Evolutionary conservation across 30 jellyfish, hydroid and myxozoan species (phyloP), one percentile per base, ranked within the genome.

Genomic region (Hydractinia echinata): DNA sequence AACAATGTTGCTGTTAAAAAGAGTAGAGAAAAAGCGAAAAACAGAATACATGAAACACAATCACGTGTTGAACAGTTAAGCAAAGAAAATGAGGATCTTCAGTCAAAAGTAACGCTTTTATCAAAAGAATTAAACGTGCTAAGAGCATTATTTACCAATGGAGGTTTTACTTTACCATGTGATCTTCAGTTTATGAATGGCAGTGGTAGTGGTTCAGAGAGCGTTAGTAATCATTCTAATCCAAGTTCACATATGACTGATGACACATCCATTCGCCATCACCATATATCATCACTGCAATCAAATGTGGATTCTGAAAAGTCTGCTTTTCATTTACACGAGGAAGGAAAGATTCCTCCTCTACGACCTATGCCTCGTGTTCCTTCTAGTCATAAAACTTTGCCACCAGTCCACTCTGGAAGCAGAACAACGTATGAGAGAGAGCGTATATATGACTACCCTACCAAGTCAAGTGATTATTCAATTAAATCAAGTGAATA

Each of bases 91-190:
- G 89, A 79, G 10, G 98, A 92, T 30, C 83, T 92, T 71, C 96
- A 92, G 68, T 85, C 92, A 18, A 86, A 86, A 72, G 98, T 92
- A 1, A 84, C 96, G 30, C 72, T 92, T 55, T 82, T 92, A n/a
- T 81, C 96, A 39, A 92, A 92, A 76, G 98, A 92, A 62, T 69
- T 92, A 72, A 92, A 87, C 21, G 98, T 92, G 19, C 85, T 92
- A 19, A 80, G 98, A 15, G 98, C 98, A 1, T 67, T 92, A 74
- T 92, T 92, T 85, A 92, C 98, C 51, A 92, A 87, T 76, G 98
- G 98, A 5, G 98, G 98, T 7, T 92, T 92, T 81, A 87, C 98
- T 39, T 88, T 92, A 56, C 98, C 98, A 7, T 79, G 96, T 76
- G 91, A 92, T 55, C 79, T 92, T 8, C 98, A 92, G 76, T 76